phyloP scores from a whole-genome alignment of 2,113 vertebrate species.

The Hippocampus mohnikei region DNA sequence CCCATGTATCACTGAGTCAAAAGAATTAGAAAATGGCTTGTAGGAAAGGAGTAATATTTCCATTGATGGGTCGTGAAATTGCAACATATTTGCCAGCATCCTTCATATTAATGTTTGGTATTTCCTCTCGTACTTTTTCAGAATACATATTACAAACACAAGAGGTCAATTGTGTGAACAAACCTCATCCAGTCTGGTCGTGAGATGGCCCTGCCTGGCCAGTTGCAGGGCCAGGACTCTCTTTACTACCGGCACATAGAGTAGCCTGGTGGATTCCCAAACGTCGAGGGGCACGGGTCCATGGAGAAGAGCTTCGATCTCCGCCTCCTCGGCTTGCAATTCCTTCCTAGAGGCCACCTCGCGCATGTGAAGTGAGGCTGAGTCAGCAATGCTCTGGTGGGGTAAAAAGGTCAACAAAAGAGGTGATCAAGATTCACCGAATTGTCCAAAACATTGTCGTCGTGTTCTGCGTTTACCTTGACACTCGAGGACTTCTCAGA shows the following conservation, averaged over 20 bases:
- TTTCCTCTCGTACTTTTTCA: background rate
- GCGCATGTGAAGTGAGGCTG: slow-evolving; percentile 60
- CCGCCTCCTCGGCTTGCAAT: slow-evolving; percentile 72
- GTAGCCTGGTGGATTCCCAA: slow-evolving; percentile 74
- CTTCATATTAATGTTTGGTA: too few relatives aligned
- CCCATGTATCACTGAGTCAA: too few relatives aligned
- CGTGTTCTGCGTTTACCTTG: slow-evolving; percentile 54
- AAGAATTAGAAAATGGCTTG: too few relatives aligned
- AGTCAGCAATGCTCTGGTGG: slow-evolving; percentile 59
- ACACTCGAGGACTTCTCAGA: slow-evolving; percentile 69
- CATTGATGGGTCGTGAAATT: too few relatives aligned
- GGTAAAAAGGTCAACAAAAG: background rate
- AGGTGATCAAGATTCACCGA: background rate
- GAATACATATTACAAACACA: background rate
- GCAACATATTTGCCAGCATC: too few relatives aligned
- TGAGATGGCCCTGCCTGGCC: slow-evolving; percentile 76
- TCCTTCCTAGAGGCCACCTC: slow-evolving; percentile 72
- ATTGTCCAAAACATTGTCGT: background rate
- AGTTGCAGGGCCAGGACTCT: slow-evolving; percentile 79
- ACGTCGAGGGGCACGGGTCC: slow-evolving; percentile 74
- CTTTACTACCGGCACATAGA: slow-evolving; percentile 79
- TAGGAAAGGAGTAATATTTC: too few relatives aligned
- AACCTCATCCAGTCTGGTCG: slow-evolving; percentile 76
- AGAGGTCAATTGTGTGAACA: background rate
- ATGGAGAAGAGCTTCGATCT: slow-evolving; percentile 73